These are phyloP conservation scores for Panagrolaimus sp. DNA, from an alignment of 1,140 invertebrate species.

Conservation along the genomic window DNA sequence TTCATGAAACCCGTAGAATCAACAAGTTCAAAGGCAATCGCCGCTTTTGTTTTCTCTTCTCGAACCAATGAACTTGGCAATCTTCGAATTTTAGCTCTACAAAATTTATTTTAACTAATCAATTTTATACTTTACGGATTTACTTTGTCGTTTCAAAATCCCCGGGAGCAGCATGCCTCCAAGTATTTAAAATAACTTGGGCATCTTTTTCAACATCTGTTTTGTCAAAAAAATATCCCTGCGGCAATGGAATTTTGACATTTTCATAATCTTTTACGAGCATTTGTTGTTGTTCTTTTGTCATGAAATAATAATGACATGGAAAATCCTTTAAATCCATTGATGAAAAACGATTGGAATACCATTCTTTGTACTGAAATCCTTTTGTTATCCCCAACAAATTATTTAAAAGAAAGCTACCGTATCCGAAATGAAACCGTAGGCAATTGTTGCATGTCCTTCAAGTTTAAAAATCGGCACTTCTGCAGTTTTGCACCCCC, in stretches of 20 bases:
- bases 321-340: not conserved
- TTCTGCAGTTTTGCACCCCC: no score
- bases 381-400: not conserved
- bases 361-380: conserved; percentile 12
- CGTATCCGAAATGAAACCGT: not conserved
- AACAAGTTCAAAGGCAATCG: not conserved
- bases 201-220: conserved; percentile 1
- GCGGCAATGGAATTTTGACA: not conserved
- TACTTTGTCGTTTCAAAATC: conserved; percentile 10
- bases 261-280: not conserved
- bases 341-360: not conserved
- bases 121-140: not conserved
- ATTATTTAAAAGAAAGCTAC: not conserved
- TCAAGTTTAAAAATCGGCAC: conserved; percentile 9
- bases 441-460: not conserved
- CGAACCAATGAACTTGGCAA: not conserved
- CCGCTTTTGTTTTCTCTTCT: not conserved
- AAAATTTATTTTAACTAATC: not conserved
- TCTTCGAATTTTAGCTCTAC: not conserved
- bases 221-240: conserved; percentile 14
- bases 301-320: conserved; percentile 10
- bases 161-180: not conserved
- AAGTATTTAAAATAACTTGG: not conserved
- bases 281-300: not conserved
- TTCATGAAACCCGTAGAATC: not conserved